phyloP scores from a whole-genome alignment of 1,140 invertebrate species.

The Bathynomus jamesi region DNA sequence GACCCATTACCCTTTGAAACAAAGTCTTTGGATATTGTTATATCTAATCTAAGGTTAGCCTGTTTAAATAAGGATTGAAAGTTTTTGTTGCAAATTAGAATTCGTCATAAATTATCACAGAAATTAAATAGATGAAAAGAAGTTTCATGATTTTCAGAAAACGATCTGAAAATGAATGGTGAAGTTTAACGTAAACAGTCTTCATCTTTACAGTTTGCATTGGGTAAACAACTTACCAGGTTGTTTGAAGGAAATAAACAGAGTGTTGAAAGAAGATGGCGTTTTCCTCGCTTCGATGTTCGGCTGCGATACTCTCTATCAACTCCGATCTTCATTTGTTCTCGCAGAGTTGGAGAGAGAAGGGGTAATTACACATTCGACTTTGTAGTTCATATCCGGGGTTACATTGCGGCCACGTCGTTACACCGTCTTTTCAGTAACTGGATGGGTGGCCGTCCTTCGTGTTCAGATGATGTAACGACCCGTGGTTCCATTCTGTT shows the following conservation, averaged over 20 bases:
- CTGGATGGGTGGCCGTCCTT: too few species aligned
- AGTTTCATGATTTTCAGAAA: background rate
- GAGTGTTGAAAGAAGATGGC: constrained; percentile 75
- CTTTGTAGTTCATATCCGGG: too few species aligned
- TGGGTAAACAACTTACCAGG: constrained; percentile 97
- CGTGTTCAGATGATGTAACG: too few species aligned
- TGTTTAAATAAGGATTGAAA: background rate
- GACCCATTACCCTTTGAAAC: constrained; percentile 61
- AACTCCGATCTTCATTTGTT: constrained; percentile 83
- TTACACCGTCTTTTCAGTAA: too few species aligned
- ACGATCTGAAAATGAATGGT: too few species aligned
- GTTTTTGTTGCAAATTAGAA: background rate
- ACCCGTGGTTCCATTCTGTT: too few species aligned
- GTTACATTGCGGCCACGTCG: too few species aligned
- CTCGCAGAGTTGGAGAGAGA: constrained; percentile 85
- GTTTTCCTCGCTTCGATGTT: constrained; percentile 89
- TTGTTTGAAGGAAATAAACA: constrained; percentile 57
- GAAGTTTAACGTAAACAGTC: too few species aligned
- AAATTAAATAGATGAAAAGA: background rate
- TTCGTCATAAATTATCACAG: background rate
- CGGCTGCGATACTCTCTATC: constrained; percentile 92
- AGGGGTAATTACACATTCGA: constrained; percentile 60
- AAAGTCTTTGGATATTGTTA: constrained; percentile 76
- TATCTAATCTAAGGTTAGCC: constrained; percentile 50
- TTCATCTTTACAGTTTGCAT: constrained; percentile 60